A percentile compares a stretch with the other conserved stretches of the same genome.
These are phyloP conservation scores for Puma concolor DNA, from an alignment of 2,113 vertebrate species.

Conservation along the genomic window DNA sequence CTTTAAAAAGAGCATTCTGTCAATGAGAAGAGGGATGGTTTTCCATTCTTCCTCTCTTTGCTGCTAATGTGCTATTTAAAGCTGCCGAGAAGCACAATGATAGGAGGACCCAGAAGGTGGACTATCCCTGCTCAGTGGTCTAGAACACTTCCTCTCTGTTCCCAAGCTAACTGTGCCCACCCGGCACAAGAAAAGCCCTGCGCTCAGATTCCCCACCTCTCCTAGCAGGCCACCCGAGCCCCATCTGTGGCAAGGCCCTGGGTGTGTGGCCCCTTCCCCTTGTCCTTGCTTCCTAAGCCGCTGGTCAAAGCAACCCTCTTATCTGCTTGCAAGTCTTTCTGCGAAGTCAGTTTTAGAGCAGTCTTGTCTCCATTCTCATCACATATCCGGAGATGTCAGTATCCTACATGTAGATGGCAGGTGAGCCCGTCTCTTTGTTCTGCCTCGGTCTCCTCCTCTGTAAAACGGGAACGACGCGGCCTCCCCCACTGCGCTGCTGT, in stretches of 20 bases:
- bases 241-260: not conserved
- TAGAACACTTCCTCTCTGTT: not conserved
- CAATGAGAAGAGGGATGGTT: not conserved
- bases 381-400: not conserved
- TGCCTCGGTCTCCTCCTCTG: not conserved
- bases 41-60: not conserved
- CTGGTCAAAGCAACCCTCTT: not conserved
- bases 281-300: not conserved
- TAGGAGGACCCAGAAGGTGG: too few species aligned
- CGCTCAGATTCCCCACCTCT: too few species aligned
- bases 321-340: not conserved
- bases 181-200: not conserved
- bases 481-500: not conserved
- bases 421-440: not conserved
- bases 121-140: not conserved
- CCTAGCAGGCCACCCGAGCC: not conserved
- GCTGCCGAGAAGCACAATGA: fast-evolving
- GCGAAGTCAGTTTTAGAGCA: not conserved
- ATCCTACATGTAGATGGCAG: not conserved
- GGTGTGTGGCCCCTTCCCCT: not conserved
- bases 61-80: not conserved
- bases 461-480: not conserved
- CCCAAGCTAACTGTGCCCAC: not conserved
- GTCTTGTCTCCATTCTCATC: not conserved
- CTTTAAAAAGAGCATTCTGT: not conserved